Conservation (phyloP, 2,113 vertebrate species). For the Zosterops pallidus region DNA sequence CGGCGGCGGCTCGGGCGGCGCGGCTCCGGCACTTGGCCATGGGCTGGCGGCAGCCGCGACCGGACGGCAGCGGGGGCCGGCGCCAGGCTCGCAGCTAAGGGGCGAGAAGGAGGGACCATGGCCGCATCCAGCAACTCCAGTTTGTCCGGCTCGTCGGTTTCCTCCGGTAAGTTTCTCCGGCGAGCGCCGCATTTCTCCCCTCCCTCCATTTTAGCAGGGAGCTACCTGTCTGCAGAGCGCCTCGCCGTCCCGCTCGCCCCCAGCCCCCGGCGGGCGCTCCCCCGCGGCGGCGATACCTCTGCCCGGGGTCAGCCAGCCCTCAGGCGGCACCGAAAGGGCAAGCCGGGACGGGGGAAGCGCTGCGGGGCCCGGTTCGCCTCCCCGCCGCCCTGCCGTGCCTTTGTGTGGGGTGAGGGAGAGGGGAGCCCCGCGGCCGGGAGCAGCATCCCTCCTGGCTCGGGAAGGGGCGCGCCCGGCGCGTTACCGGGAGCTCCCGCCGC, state of each 20-base stretch:
- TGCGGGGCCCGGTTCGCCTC: not conserved
- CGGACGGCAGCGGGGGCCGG: slow-evolving; percentile 60
- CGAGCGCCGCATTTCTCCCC: not conserved
- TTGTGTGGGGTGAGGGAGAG: not conserved
- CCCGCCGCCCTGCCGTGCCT: not conserved
- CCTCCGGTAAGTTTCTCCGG: slow-evolving; percentile 86
- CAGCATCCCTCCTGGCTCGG: not conserved
- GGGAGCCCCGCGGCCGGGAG: not conserved
- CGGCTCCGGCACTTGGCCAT: slow-evolving; percentile 72
- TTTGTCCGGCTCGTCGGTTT: slow-evolving; percentile 93
- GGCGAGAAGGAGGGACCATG: slow-evolving; percentile 76
- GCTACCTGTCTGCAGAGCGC: not conserved
- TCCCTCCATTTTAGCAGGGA: slow-evolving; percentile 43
- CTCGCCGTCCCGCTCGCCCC: not conserved
- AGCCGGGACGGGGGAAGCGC: not conserved
- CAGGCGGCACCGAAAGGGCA: not conserved
- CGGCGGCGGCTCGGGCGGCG: slow-evolving; percentile 47
- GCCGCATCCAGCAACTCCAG: slow-evolving; percentile 98
- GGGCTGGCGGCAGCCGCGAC: slow-evolving; percentile 68
- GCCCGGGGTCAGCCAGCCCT: not conserved
- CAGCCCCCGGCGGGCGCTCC: not conserved
- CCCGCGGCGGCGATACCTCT: not conserved
- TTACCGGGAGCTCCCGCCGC: not conserved
- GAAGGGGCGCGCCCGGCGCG: not conserved
- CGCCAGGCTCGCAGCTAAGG: slow-evolving; percentile 71